phyloP scores from a whole-genome alignment of 2,888 invertebrate genomes.

The Thecophora atra region DNA sequence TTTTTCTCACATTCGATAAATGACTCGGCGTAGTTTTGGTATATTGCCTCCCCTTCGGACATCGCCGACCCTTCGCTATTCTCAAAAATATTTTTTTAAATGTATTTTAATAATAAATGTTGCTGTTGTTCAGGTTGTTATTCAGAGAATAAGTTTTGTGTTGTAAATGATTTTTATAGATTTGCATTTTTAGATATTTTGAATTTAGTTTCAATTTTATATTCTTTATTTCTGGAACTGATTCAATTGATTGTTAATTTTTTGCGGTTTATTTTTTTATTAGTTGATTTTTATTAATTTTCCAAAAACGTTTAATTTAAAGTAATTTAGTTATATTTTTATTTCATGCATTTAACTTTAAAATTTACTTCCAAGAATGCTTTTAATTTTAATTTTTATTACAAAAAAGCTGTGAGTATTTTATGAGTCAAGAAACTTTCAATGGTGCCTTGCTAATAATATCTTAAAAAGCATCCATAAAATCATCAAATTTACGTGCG shows the following conservation, averaged over 20 bases:
- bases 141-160: slow-evolving; percentile 20
- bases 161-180: slow-evolving; percentile 9
- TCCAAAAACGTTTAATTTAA: not conserved
- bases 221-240: too few species aligned
- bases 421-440: too few species aligned
- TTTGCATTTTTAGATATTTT: too few species aligned
- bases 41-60: not conserved
- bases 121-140: slow-evolving; percentile 19
- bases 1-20: slow-evolving; percentile 16
- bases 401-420: too few species aligned
- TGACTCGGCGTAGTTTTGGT: slow-evolving; percentile 10
- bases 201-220: too few species aligned
- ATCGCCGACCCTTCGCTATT: not conserved
- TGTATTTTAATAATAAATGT: slow-evolving; percentile 8
- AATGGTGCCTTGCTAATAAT: too few species aligned
- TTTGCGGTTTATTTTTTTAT: not conserved
- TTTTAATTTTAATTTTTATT: too few species aligned
- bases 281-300: not conserved
- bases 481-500: too few species aligned
- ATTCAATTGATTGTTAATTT: not conserved
- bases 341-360: not conserved
- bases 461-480: too few species aligned
- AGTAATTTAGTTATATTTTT: not conserved
- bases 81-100: too few species aligned
- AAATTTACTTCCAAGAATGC: too few species aligned